Conservation (phyloP, 2,888 invertebrate species). For the Gandaritis pyraliata region DNA sequence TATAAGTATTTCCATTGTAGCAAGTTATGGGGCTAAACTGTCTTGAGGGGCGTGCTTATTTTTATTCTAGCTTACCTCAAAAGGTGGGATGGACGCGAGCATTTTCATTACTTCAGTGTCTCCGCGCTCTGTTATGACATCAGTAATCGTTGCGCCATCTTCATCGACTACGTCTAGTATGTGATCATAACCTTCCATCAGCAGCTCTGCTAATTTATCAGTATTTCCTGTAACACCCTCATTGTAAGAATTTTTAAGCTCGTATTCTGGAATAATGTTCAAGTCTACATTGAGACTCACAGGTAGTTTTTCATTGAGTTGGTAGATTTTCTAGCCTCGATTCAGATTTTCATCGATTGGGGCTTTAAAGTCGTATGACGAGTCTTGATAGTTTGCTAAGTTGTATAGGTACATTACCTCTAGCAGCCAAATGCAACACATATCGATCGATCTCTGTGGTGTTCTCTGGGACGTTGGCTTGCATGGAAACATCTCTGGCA, state of each 20-base stretch:
- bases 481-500: conserved; percentile 92
- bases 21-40: too few species aligned
- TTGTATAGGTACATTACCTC: conserved; percentile 82
- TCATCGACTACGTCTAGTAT: conserved; percentile 91
- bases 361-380: too few species aligned
- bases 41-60: background rate
- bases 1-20: too few species aligned
- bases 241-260: background rate
- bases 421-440: conserved; percentile 90
- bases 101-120: conserved; percentile 88
- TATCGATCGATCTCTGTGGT: conserved; percentile 92
- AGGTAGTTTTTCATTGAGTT: too few species aligned
- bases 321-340: too few species aligned
- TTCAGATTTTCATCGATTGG: too few species aligned
- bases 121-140: conserved; percentile 88
- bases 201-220: conserved; percentile 83
- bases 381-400: background rate
- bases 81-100: conserved; percentile 88
- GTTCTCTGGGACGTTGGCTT: conserved; percentile 91
- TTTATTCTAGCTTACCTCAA: conserved; percentile 86
- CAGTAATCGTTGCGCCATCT: conserved; percentile 87
- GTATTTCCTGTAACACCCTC: conserved; percentile 61
- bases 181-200: conserved; percentile 94
- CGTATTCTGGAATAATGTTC: too few species aligned
- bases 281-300: too few species aligned